Conservation (phyloP, 2,888 invertebrate species). For the Xestia c-nigrum region DNA sequence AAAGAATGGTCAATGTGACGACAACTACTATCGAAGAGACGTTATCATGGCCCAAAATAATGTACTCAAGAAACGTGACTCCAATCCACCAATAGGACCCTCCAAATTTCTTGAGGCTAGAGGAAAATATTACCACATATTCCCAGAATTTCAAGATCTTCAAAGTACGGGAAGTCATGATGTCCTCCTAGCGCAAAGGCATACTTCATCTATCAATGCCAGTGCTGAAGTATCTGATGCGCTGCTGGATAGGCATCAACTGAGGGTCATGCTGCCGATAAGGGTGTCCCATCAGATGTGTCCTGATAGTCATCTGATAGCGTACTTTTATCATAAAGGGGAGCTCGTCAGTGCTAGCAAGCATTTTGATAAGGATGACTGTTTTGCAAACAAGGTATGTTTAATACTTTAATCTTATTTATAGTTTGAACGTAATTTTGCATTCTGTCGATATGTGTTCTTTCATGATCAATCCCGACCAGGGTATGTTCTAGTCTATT, state of each 20-base stretch:
- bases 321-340: conserved; percentile 90
- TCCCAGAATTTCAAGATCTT: background rate
- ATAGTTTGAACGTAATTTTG: background rate
- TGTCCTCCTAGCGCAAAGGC: conserved; percentile 41
- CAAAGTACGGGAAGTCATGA: conserved; percentile 32
- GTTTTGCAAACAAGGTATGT: conserved; percentile 90
- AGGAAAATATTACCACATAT: background rate
- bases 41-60: conserved; percentile 36
- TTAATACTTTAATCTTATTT: background rate
- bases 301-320: conserved; percentile 87
- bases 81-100: background rate
- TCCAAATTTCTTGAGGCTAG: background rate
- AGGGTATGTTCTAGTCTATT: background rate
- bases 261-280: conserved; percentile 84
- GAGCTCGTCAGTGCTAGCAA: conserved; percentile 90
- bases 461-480: background rate
- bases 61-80: background rate
- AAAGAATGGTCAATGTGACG: conserved; percentile 75
- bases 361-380: conserved; percentile 89
- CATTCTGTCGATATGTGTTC: background rate
- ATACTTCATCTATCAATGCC: conserved; percentile 7
- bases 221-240: conserved; percentile 76
- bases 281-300: conserved; percentile 88
- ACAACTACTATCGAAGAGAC: conserved; percentile 38
- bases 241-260: conserved; percentile 76